phyloP scores from a whole-genome alignment of 2,888 invertebrate species.

The Lamellibrachia satsuma region DNA sequence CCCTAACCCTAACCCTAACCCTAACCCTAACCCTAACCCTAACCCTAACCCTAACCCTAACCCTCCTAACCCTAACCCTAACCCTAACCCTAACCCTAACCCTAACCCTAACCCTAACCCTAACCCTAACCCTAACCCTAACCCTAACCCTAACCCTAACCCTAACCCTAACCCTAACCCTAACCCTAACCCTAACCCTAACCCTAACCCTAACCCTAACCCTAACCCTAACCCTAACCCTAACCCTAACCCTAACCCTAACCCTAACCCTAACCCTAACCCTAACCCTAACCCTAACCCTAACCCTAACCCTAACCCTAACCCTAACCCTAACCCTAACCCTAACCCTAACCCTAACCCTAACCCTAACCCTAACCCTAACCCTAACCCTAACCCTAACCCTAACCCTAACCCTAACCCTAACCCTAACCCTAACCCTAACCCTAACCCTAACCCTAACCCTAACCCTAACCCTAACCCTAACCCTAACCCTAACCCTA shows the following conservation, averaged over 20 bases:
- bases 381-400: constrained; percentile 43
- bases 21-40: constrained; percentile 37
- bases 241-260: constrained; percentile 41
- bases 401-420: constrained; percentile 46
- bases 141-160: constrained; percentile 34
- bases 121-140: constrained; percentile 33
- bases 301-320: constrained; percentile 47
- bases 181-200: constrained; percentile 41
- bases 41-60: constrained; percentile 31
- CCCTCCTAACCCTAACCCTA: constrained; percentile 36
- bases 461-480: constrained; percentile 39
- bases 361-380: constrained; percentile 44
- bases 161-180: constrained; percentile 39
- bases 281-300: constrained; percentile 45
- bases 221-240: constrained; percentile 44
- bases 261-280: constrained; percentile 40
- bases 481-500: constrained; percentile 45
- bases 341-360: constrained; percentile 45
- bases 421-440: constrained; percentile 45
- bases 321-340: constrained; percentile 43
- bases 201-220: constrained; percentile 44
- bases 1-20: constrained; percentile 40
- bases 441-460: constrained; percentile 41
- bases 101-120: constrained; percentile 36
- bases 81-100: constrained; percentile 40